phyloP scores from a whole-genome alignment of 1,140 invertebrate species.

The Magallana gigas region DNA sequence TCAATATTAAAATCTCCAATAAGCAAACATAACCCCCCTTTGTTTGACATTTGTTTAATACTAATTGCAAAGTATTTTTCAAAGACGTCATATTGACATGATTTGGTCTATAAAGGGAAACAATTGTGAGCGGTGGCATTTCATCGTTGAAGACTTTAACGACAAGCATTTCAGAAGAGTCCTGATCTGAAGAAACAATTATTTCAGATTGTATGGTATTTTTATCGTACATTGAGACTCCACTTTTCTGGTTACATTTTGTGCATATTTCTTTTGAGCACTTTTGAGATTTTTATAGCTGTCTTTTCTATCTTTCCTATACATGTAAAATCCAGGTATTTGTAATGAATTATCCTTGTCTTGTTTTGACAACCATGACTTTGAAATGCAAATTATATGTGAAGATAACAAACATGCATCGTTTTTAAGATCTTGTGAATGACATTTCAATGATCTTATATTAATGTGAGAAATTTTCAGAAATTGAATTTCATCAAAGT shows the following conservation, averaged over 20 bases:
- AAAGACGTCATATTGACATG: background rate
- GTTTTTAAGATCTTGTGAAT: background rate
- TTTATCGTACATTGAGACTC: background rate
- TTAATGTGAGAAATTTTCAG: background rate
- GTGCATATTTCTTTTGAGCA: background rate
- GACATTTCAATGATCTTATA: background rate
- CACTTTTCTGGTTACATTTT: background rate
- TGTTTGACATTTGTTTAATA: background rate
- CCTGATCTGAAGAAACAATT: background rate
- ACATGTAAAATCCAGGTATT: background rate
- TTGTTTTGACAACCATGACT: background rate
- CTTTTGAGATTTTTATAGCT: background rate
- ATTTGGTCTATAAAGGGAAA: conserved; percentile 23
- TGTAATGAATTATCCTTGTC: background rate
- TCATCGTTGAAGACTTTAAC: too few species aligned
- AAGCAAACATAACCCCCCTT: background rate
- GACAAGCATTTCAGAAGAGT: too few species aligned
- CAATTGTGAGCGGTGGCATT: too few species aligned
- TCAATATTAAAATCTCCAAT: conserved; percentile 6
- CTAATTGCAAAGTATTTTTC: background rate
- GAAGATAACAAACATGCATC: background rate
- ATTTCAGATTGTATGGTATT: background rate
- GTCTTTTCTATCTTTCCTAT: background rate
- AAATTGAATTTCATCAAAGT: background rate
- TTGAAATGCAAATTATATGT: conserved; percentile 8